Evolutionary conservation across 1,140 invertebrate species (phyloP), one percentile per base, ranked within the genome.

Genomic region (Pseudomyrmex gracilis): DNA sequence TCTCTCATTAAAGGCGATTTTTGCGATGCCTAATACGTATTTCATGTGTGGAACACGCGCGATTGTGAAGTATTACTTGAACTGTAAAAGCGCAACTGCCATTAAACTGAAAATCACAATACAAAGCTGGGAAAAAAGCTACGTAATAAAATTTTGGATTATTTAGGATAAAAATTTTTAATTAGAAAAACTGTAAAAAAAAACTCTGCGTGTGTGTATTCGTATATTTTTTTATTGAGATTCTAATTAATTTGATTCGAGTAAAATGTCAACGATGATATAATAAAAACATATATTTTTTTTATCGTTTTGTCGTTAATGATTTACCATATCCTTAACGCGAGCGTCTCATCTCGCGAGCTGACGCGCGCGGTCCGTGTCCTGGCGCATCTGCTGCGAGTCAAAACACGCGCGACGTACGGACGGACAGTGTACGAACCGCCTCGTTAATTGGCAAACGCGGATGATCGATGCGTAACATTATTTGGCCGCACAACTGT

Each of bases 381-480:
- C 58, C 60, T 22, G 15, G 45, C 58, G 82, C 73, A 77, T 83
- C 61, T 83, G 71, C 80, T 57, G 61, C 82, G 73, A 77, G 80
- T 83, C 20, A 34, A 47, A 83, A 76, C 70, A 71, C 53, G 66
- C 76, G 66, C 64, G 76, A 24, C 51, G 76, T n/a, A 68, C 51
- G 51, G 67, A 74, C 82, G 73, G 71, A 55, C 80, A 67, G 60
- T 55, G 63, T 60, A 73, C 78, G 67, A 60, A 24, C 71, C 66
- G 77, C 67, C 76, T 74, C 86, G 85, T 88, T 89, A 88, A 90
- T 90, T 90, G 89, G 85, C 86, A 84, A 68, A 60, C 73, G 71
- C 58, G 74, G 57, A 90, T 89, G 89, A 90, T 90, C 86, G 86
- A 90, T 90, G 88, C 70, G 87, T 68, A 68, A 85, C 85, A 71